Percentiles rank a stretch among this genome's conserved stretches.
Evolutionary conservation across 2,797 vertebrate genomes (phyloP).

Genomic region (Micropoecilia bifurca): DNA sequence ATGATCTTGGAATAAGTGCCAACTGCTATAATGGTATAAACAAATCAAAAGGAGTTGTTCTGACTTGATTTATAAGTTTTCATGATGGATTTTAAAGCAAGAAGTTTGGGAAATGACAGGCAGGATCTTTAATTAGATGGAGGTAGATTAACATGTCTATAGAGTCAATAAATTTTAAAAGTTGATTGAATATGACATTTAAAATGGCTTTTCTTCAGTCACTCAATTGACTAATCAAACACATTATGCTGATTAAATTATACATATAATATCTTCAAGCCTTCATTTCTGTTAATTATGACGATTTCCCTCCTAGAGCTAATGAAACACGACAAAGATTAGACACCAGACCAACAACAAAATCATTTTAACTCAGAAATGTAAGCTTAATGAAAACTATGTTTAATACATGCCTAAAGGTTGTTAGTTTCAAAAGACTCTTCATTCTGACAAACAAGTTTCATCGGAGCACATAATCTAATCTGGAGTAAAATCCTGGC

Average conservation of each 20-base stretch:
- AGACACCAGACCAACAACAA: not conserved
- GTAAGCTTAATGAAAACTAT: not conserved
- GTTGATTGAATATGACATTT: not conserved
- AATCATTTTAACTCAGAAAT: too few species aligned
- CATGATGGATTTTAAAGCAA: not conserved
- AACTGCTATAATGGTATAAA: not conserved
- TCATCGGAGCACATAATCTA: too few species aligned
- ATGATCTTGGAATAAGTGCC: not conserved
- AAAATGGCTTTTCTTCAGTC: not conserved
- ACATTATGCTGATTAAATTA: not conserved
- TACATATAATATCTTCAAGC: not conserved
- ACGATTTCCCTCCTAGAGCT: not conserved
- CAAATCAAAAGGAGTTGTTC: not conserved
- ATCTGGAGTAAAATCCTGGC: too few species aligned
- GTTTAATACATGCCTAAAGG: too few species aligned
- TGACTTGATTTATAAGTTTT: too few species aligned
- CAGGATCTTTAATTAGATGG: not conserved
- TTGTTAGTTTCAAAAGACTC: too few species aligned
- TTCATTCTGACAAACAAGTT: too few species aligned
- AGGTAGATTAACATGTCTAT: not conserved
- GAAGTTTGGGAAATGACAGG: not conserved
- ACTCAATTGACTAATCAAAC: not conserved
- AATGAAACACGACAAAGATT: not conserved
- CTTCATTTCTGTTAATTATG: not conserved
- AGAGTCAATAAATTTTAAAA: not conserved